Base-by-base conservation (phyloP, 2,797 vertebrate genomes). In the Acrossocheilus fasciatus region DNA sequence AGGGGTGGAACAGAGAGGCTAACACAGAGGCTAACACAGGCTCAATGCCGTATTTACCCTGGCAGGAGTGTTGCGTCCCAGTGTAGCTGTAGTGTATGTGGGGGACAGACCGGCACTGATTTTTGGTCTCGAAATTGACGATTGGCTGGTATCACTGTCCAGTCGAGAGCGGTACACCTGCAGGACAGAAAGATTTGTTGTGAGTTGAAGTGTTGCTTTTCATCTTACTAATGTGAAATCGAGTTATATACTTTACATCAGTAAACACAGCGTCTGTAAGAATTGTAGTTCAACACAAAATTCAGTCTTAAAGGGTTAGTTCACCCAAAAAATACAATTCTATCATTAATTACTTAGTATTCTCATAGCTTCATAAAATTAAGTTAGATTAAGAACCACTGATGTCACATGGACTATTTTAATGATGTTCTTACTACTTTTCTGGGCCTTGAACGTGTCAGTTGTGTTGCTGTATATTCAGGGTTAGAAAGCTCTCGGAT, bases 101-200 rank as follows among this genome's bases (percentile, higher is more conserved):
- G 96, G 96, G 34, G 96, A 96, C 0, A 96, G 96, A 0, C 95
- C 94, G 0, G 96, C 96, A 1, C 95, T 94, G 0, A 94, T 94
- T 90, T 94, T 96, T 11, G 95, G 92, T 72, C 92, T 93, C 43
- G 30, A 68, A 36, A 94, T 91, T 8, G 93, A 79, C 0, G 94
- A 90, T 52, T 95, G 91, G 47, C 94, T 92, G 0, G 92, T 84
- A 23, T 96, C 94, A 0, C 94, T 93, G 83, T 98, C 98, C 57
- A 96, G 90, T 91, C 97, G 97, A 69, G 97, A 97, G 89, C 97
- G 96, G 81, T 96, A 99, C 82, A 98, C 96, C 98, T 99, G 92
- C 83, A 85, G 80, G 76, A 57, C 20, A 74, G 2, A 81, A 50
- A 68, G 17, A 47, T 9, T 30, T 11, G 6, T n/a, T 15, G 50